Evolutionary conservation across 1,140 invertebrate genomes (phyloP).

Genomic region (Leptopilina clavipes): DNA sequence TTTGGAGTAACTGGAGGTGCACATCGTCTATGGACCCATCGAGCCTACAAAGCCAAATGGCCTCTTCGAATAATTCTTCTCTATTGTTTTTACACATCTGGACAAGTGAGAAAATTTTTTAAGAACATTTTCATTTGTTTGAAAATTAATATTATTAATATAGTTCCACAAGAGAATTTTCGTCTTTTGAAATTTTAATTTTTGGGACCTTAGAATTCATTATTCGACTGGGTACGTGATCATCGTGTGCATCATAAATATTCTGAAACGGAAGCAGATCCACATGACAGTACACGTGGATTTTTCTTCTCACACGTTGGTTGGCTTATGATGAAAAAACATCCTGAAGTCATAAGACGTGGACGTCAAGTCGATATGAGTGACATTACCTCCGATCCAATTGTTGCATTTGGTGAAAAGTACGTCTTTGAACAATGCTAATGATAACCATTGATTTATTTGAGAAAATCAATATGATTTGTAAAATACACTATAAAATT

Average conservation of each 20-base stretch:
- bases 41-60: conserved; percentile 86
- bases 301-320: conserved; percentile 95
- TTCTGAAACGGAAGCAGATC: conserved; percentile 92
- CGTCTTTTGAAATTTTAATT: not conserved
- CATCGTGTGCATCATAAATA: conserved; percentile 94
- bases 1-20: conserved; percentile 83
- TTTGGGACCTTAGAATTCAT: conserved; percentile 73
- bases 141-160: no score
- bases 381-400: conserved; percentile 85
- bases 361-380: conserved; percentile 85
- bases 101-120: conserved; percentile 81
- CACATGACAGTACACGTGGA: conserved; percentile 90
- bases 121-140: no score
- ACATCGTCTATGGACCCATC: conserved; percentile 90
- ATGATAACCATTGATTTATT: no score
- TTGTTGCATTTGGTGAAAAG: conserved; percentile 84
- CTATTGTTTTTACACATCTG: conserved; percentile 81
- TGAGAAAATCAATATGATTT: no score
- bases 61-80: conserved; percentile 83
- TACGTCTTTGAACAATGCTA: conserved; percentile 65
- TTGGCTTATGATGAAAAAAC: conserved; percentile 91
- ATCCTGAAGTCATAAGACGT: conserved; percentile 85
- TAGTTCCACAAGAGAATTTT: no score
- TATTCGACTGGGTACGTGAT: conserved; percentile 84
- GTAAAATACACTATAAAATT: no score